Base-by-base conservation (phyloP, 1,140 invertebrate species). In the Ephestia elutella region DNA sequence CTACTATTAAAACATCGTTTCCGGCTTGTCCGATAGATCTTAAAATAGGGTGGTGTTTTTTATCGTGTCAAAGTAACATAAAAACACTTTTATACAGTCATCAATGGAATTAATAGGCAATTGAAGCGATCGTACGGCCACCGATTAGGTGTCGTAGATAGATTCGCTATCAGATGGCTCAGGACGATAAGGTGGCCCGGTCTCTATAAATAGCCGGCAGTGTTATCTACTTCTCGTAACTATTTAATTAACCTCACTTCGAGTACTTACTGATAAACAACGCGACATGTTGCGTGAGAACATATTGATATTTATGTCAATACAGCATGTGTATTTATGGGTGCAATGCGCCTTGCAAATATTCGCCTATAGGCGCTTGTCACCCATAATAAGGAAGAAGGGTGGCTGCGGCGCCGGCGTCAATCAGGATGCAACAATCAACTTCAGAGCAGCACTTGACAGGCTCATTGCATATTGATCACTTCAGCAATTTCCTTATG, bases 171-270 rank as follows among this genome's bases (percentile, higher is more conserved):
- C 80, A 77, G 78, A 81, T 84, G 71, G 66, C 61, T 70, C 67
- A 71, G 68, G 69, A 73, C 75, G 81, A 85, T 82, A 81, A 78
- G 60, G 71, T 72, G 72, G 67, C 69, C 59, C 66, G 68, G 72
- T 71, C 68, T 73, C 78, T 80, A 80, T 80, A 80, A 76, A 81
- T 78, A 81, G 75, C 64, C 71, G 71, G 78, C 72, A 73, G 63
- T 71, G 61, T 78, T 82, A 82, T 85, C 77, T 76, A 58, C 60
- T 69, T 67, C 73, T 77, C 67, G 66, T 82, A 78, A 82, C 79
- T 80, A 80, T 82, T 85, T 85, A 85, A 85, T 85, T 82, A 85
- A 81, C 78, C 74, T 72, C 77, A 72, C 72, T 80, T 63, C 63
- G 75, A 78, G 71, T 72, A 75, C 67, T 75, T 72, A 75, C 67